Base-by-base conservation (phyloP, 2,888 invertebrate genomes). In the Eumacrocentrus americanus region DNA sequence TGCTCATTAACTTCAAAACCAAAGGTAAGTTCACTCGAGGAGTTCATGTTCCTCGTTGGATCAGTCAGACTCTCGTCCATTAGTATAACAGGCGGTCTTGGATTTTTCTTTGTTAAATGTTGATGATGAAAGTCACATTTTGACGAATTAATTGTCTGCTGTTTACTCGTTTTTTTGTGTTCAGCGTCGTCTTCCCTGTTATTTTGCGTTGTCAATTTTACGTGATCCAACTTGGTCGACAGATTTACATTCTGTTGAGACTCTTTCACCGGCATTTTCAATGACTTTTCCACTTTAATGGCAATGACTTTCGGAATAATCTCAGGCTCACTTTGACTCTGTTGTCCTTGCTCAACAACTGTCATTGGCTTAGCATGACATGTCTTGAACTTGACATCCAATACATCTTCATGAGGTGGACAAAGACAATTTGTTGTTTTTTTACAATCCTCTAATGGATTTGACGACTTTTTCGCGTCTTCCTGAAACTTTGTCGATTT, bases 1-100 rank as follows among this genome's bases (percentile, higher is more conserved):
- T 89, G 88, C 80, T 90, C 89, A 81, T 91, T 90, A 62, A 91
- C 83, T 75, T 90, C 91, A 81, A 91, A 91, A 11, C 91, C 91
- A 80, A 94, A 94, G 35, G 91, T 91, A 60, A 92, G 86, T 81
- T 89, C 86, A 66, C 84, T 84, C 67, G 83, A 84, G 68, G 82
- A 81, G 57, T 79, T 77, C 56, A 25, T 82, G 77, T 53, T 79
- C 74, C 68, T 75, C 37, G 68, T 64, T 46, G 69, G 44, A 51
- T 80, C 79, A 2, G 73, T 70, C 1, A 71, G 62, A 16, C 79
- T 79, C 64, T 84, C 83, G 73, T 89, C 87, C 78, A 89, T 86
- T 67, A 91, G 82, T 75, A 92, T 88, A 63, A 92, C 92, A 54
- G 91, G 87, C 57, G 91, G 91, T 61, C 89, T 84, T 23, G 71